phyloP scores from a whole-genome alignment of 1,140 invertebrate species.

The Lepidostoma basale region DNA sequence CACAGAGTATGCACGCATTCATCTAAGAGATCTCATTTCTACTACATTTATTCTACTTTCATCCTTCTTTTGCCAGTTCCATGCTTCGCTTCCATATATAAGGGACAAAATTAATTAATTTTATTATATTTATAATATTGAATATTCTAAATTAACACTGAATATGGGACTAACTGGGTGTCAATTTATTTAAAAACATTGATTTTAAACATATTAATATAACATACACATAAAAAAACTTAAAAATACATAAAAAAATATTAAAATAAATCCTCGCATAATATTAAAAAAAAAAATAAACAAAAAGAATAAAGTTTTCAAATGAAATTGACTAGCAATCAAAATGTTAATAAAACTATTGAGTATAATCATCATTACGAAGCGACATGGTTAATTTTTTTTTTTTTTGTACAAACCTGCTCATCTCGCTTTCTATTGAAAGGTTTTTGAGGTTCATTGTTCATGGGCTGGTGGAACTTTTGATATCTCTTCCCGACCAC shows the following conservation, averaged over 20 bases:
- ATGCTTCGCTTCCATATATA: too few species aligned
- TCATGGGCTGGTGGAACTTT: conserved; percentile 14
- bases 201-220: too few species aligned
- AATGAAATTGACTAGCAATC: not conserved
- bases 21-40: too few species aligned
- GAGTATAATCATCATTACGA: not conserved
- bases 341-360: not conserved
- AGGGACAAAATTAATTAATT: too few species aligned
- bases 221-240: not conserved
- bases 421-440: conserved; percentile 38
- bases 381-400: too few species aligned
- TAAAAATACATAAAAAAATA: not conserved
- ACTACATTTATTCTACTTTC: too few species aligned
- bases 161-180: too few species aligned
- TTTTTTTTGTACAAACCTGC: conserved; percentile 32
- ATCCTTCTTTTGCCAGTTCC: too few species aligned
- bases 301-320: not conserved
- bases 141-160: too few species aligned
- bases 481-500: conserved; percentile 18
- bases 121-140: too few species aligned
- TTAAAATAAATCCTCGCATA: not conserved
- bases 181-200: too few species aligned
- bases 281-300: not conserved
- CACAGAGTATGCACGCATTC: too few species aligned
- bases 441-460: conserved; percentile 3